Percentiles rank a stretch among this genome's conserved stretches.
Conservation (phyloP, 2,888 invertebrate genomes). For the Pasiphila rectangulata region DNA sequence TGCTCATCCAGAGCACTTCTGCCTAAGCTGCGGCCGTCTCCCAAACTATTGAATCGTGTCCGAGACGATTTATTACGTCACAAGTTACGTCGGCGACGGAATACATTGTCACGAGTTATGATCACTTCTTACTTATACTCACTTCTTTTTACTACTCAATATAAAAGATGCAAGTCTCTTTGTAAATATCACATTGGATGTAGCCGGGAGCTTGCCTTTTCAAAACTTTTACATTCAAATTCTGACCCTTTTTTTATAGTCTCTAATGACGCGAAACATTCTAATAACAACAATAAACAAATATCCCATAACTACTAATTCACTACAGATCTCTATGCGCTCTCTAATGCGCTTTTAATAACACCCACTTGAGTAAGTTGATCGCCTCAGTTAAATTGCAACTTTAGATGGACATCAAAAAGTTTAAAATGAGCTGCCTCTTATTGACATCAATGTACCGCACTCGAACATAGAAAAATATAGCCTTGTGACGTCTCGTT, state of each 20-base stretch:
- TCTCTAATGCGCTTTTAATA: constrained; percentile 63
- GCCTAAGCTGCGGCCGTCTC: not conserved
- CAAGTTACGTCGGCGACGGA: constrained; percentile 8
- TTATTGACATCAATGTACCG: not conserved
- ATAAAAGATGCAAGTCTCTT: too few relatives aligned
- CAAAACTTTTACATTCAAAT: not conserved
- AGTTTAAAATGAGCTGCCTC: not conserved
- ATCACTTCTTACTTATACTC: not conserved
- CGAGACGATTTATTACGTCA: constrained; percentile 24
- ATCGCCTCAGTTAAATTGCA: not conserved
- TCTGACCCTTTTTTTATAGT: not conserved
- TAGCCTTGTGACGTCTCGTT: not conserved
- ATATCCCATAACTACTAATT: constrained; percentile 26
- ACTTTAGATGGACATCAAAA: not conserved
- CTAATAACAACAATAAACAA: constrained; percentile 32
- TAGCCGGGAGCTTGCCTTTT: too few relatives aligned
- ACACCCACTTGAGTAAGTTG: constrained; percentile 27
- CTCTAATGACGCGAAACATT: constrained; percentile 21
- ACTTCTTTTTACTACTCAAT: not conserved
- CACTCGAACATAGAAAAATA: constrained; percentile 5
- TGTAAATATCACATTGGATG: too few relatives aligned
- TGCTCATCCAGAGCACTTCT: too few relatives aligned
- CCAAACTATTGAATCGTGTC: constrained; percentile 21
- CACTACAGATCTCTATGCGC: constrained; percentile 24
- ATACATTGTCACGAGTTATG: constrained; percentile 3